Base-by-base conservation (phyloP, 2,888 invertebrate genomes). In the Phragmatobia fuliginosa region DNA sequence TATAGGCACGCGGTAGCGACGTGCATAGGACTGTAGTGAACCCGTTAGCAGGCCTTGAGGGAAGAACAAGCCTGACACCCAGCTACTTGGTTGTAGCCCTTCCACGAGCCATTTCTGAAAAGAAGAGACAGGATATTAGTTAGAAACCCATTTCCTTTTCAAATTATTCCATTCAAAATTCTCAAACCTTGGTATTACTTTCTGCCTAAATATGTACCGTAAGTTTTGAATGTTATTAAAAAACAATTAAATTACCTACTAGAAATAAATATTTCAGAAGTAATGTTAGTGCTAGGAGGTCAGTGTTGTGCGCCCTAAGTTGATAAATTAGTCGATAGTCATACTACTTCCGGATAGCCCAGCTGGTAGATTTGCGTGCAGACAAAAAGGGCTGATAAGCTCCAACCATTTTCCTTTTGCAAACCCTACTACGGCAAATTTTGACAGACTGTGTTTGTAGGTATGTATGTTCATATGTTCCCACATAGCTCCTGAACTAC, bases 11-110 rank as follows among this genome's bases (percentile, higher is more conserved):
- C 97, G 96, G 84, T 98, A 97, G 81, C 97, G 97, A 62, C 99
- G 96, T 8, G 99, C 98, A 91, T 97, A 97, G 10, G 98, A 98
- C 93, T 99, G 99, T 83, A 98, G 94, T 62, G 98, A 96, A 38
- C 98, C 99, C 0, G 99, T 99, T 69, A 99, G 96, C 89, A 99
- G 97, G 10, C 99, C 98, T 95, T 99, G 99, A 0, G 99, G 99
- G 90, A 99, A 99, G 92, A 98, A 99, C 85, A 99, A 96, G 0
- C 99, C 99, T 67, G 99, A 98, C 68, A 99, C 95, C 99, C 99
- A 99, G 90, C 97, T 98, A 38, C 98, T 97, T 4, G 96, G 95
- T 41, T 98, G 98, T 66, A 96, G 96, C 0, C 97, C 97, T 7
- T 96, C 95, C 67, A 96, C 87, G 32, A 97, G 92, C 97, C 97